Evolutionary conservation across 1,140 invertebrate genomes (phyloP), one percentile per base, ranked within the genome.

Genomic region (Eurytemora carolleeae): DNA sequence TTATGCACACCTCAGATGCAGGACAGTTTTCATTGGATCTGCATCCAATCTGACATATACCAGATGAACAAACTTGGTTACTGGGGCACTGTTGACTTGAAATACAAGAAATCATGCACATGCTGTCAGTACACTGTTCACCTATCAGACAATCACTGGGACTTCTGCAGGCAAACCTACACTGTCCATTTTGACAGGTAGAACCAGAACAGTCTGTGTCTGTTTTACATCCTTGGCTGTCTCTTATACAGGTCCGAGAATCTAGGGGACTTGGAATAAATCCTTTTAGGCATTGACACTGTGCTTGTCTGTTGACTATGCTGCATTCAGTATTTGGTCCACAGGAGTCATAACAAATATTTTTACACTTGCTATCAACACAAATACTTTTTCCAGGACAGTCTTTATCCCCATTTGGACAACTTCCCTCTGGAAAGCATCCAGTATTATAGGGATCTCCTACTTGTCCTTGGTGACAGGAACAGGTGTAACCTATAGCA

Each of bases 201-300:
- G 82, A 80, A 59, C 80, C 81, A 19, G 77, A 75, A 68, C 87
- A 93, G 60, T 91, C 85, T 3, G 75, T 66, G 70, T 90, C 86
- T n/a, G 72, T 75, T 0, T 66, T 66, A 68, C 87, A 93, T 21
- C 72, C 70, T 26, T 76, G 76, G 1, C 79, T 73, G 25, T 76
- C 74, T 64, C 87, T 78, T 3, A 83, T 78, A 68, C 88, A 93
- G 1, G 82, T 82, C 59, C 81, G 77, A 63, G 64, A 22, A 77
- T 77, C 62, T 83, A 79, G 67, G 86, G 86, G 86, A 71, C 86
- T 87, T 20, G 86, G 82, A 66, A 90, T 85, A 68, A 88, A 80
- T 20, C 83, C 82, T 55, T 74, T 70, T 7, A 79, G 73, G 71
- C 88, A 91, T 2, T 82, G 81, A 68, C 87, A 91, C 57, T 80